Evolutionary conservation across 1,140 invertebrate genomes (phyloP).

Genomic region (Battus philenor): DNA sequence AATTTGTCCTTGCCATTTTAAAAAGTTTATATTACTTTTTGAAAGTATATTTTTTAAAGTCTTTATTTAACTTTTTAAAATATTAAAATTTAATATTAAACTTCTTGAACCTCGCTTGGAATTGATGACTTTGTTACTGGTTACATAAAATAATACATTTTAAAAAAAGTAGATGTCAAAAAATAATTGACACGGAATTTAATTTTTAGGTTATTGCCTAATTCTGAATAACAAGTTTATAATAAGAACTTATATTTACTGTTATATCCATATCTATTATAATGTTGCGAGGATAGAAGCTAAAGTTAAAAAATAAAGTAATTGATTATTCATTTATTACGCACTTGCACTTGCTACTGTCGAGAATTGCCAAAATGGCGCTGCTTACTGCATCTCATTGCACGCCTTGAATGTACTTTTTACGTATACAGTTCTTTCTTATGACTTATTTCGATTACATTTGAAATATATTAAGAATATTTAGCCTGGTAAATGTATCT

Average conservation of each 20-base stretch:
- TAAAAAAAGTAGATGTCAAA: too few species aligned
- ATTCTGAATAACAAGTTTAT: neutral
- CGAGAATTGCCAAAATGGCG: constrained; percentile 14
- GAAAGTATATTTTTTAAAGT: too few species aligned
- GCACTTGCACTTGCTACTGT: constrained; percentile 1
- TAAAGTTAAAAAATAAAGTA: constrained; percentile 11
- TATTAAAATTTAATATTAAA: too few species aligned
- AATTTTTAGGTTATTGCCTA: constrained; percentile 3
- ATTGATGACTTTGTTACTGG: too few species aligned
- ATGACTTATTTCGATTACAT: constrained; percentile 26
- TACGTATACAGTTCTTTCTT: neutral
- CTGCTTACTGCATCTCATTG: constrained; percentile 6
- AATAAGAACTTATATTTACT: neutral
- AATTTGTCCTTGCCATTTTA: too few species aligned
- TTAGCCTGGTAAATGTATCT: constrained; percentile 52
- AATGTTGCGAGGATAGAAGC: neutral
- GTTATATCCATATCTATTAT: too few species aligned
- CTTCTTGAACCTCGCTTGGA: too few species aligned
- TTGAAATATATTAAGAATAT: constrained; percentile 23
- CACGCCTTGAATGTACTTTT: constrained; percentile 4
- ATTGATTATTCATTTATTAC: constrained; percentile 10
- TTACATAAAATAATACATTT: too few species aligned
- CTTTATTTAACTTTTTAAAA: too few species aligned
- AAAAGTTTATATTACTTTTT: too few species aligned
- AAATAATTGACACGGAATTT: constrained; percentile 4